Base-by-base conservation (phyloP, 2,113 vertebrate genomes). In the Halichoerus grypus region DNA sequence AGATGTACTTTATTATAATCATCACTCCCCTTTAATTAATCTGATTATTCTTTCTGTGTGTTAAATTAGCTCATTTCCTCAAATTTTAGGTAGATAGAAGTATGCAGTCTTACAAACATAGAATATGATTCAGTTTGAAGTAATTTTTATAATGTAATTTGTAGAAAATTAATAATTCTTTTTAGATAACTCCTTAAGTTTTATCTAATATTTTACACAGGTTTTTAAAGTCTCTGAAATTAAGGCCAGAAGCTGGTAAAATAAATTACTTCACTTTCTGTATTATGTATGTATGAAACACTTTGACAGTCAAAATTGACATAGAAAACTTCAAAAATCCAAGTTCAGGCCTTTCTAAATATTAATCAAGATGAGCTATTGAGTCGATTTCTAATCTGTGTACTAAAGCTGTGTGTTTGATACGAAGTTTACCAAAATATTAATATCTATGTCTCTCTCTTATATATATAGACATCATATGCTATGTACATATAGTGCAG, bases 271-370 rank as follows among this genome's bases (percentile, higher is more conserved):
- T 79, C 24, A 46, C 49, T 74, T 88, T 88, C 18, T 84, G 19
- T 65, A 65, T 65, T 91, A 76, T 49, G 4, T 74, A 22, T 82
- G 18, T 80, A 69, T 39, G 21, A 91, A 89, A 85, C 14, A 82
- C 10, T 61, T 21, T 91, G 6, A 83, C 28, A 77, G 12, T 67
- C n/a, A 97, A 71, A 82, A 13, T 39, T 87, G n/a, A 4, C 74
- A 59, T 79, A 57, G n/a, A 69, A 93, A 90, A 61, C 63, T 67
- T 81, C n/a, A 12, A 77, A 96, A 95, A 53, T 95, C 42, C 71
- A n/a, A 90, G 9, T 80, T 83, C 5, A 84, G 5, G 19, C 74
- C 18, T 72, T 90, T 69, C 19, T 81, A 76, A 80, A 33, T 86
- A 91, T 63, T 69, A 81, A 69, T 65, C 10, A 71, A 8, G 3